Evolutionary conservation across 2,888 invertebrate species (phyloP), one percentile per base, ranked within the genome.

Genomic region (Tridacna gigas): DNA sequence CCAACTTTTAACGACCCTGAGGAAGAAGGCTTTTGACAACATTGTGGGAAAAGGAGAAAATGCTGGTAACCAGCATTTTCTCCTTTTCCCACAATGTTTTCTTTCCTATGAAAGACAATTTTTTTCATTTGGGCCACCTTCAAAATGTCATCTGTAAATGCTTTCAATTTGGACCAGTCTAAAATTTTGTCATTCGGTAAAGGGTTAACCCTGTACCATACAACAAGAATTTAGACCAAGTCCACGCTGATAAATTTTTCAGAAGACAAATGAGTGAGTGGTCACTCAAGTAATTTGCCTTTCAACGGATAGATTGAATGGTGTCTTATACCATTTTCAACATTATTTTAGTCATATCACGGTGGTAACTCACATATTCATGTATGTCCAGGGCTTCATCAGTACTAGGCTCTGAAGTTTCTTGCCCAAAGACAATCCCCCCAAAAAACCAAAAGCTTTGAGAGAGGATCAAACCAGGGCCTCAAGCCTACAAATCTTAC

Each of bases 1-100:
- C n/a, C 22, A 4, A 22, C 25, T n/a, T 22, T 3, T 22, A n/a
- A 13, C 22, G 2, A 22, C 25, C 22, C 22, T 22, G 12, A n/a
- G n/a, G 9, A 12, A 22, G 22, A 25, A 37, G 7, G 37, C 37
- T 7, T 7, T 37, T 4, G 63, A 63, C 0, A 63, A 22, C 3
- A 18, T n/a, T 63, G 63, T 22, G 25, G 22, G 22, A 63, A n/a
- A 63, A 63, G 63, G 25, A 63, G 63, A 63, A 63, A 63, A n/a
- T 63, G 63, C 63, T 18, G 63, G 25, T 63, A 63, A 63, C 3
- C n/a, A n/a, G 22, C 20, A 63, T n/a, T n/a, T n/a, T 63, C 22
- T 63, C n/a, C 3, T 63, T 63, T 63, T 63, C 22, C 20, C 63
- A 18, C 20, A 63, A 63, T 11, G 63, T 63, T 63, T 63, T 63